Base-by-base conservation (phyloP, 2,797 vertebrate genomes). In the Notolabrus celidotus region DNA sequence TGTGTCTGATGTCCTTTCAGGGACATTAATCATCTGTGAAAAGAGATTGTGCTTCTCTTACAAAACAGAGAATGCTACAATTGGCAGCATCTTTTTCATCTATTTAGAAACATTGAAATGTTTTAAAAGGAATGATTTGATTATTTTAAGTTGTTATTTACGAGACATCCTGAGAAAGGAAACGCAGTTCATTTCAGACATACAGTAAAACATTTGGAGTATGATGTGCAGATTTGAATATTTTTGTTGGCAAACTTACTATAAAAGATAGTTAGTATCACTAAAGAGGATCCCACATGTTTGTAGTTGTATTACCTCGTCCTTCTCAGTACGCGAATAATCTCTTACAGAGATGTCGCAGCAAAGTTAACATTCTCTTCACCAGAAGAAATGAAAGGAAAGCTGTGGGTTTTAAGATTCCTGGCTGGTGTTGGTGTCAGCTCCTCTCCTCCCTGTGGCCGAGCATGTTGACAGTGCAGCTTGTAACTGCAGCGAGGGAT, bases 401-500 rank as follows among this genome's bases (percentile, higher is more conserved):
- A 73, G 58, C 42, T 56, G 11, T 27, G 12, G 50, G 43, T 62
- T 66, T 54, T 42, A 46, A 55, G 71, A 84, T 45, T 52, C 42
- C 15, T 20, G 51, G 42, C 41, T 61, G 17, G 55, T 80, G 52
- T 55, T 43, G 36, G 63, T 88, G 80, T 89, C 83, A 79, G 72
- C 45, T 76, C 67, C 50, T 79, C 64, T 12, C 39, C 39, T n/a
- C 27, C 67, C 53, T 23, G 4, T 56, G 60, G 76, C 39, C 38
- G 74, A 42, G 72, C 78, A 62, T 77, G 55, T 71, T 86, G 87
- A 87, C 87, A 90, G 77, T 39, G 22, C 56, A 75, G 77, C 77
- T 66, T 53, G 23, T 41, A 89, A 63, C 72, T 80, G 67, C 80
- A 75, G 84, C 80, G 63, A 85, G 71, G 62, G 86, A 90, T 88